A percentile compares a stretch with the other conserved stretches of the same genome.
phyloP scores from a whole-genome alignment of 2,113 vertebrate genomes.

The Globicephala melas region DNA sequence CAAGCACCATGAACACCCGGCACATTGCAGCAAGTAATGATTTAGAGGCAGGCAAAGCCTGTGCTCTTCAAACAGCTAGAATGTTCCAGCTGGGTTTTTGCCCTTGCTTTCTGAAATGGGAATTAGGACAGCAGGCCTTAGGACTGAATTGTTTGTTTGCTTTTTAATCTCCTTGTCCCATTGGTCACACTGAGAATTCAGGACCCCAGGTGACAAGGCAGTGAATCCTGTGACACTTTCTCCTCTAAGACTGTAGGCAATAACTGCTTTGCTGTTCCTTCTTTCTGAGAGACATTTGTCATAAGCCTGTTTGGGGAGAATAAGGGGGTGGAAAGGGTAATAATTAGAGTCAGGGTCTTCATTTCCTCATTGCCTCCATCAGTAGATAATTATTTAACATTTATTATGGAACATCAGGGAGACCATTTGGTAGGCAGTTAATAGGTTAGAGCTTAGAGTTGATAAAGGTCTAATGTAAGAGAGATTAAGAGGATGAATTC shows the following conservation, averaged over 20 bases:
- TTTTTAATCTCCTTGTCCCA: neutral
- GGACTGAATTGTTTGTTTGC: neutral
- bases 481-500: neutral
- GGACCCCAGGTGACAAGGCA: neutral
- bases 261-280: neutral
- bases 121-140: neutral
- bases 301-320: neutral
- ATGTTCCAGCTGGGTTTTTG: neutral
- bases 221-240: neutral
- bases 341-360: neutral
- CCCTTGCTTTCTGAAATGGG: neutral
- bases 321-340: neutral
- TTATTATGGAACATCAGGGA: neutral
- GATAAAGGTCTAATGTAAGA: neutral
- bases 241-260: neutral
- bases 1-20: neutral
- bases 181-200: neutral
- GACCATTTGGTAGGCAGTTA: neutral
- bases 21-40: neutral
- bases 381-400: neutral
- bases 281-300: neutral
- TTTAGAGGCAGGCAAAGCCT: neutral
- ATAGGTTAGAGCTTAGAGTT: neutral
- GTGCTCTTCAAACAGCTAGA: neutral
- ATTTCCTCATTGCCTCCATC: neutral